These are phyloP conservation scores for Corydoras sp. DNA, from an alignment of 2,113 vertebrate genomes.

Conservation along the genomic window DNA sequence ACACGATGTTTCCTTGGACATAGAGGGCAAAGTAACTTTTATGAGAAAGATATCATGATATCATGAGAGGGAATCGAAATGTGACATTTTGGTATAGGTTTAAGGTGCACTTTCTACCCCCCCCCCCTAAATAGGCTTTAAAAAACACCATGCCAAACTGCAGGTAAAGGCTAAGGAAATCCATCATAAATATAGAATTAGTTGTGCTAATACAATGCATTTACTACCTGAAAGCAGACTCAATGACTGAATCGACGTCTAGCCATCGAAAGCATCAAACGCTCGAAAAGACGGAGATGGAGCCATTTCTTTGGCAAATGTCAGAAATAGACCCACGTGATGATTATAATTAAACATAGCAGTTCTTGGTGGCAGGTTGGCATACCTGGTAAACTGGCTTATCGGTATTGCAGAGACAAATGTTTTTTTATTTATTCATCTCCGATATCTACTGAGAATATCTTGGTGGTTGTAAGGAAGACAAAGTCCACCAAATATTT, in stretches of 20 bases:
- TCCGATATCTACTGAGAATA: too few relatives aligned
- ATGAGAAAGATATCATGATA: conserved; percentile 37
- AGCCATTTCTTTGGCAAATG: conserved; percentile 72
- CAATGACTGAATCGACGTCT: conserved; percentile 73
- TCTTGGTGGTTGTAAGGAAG: too few relatives aligned
- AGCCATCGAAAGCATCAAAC: conserved; percentile 48
- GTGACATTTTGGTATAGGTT: conserved; percentile 64
- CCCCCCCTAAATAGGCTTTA: conserved; percentile 63
- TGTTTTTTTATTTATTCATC: not conserved
- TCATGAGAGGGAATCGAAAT: conserved; percentile 9
- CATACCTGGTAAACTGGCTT: not conserved
- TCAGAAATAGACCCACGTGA: conserved; percentile 54
- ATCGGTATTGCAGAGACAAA: not conserved
- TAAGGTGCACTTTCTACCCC: conserved; percentile 71
- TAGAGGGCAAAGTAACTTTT: conserved; percentile 23
- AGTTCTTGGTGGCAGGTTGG: not conserved
- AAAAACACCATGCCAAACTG: conserved; percentile 56
- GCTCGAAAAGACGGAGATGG: conserved; percentile 55
- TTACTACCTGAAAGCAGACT: conserved; percentile 87
- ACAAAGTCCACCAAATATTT: not conserved
- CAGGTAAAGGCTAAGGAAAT: conserved; percentile 53
- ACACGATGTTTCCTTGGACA: conserved; percentile 16
- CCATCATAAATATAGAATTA: conserved; percentile 68
- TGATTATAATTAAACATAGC: conserved; percentile 15
- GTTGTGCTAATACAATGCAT: conserved; percentile 81